Evolutionary conservation across 2,888 invertebrate genomes (phyloP).

Genomic region (Glomeris marginata): DNA sequence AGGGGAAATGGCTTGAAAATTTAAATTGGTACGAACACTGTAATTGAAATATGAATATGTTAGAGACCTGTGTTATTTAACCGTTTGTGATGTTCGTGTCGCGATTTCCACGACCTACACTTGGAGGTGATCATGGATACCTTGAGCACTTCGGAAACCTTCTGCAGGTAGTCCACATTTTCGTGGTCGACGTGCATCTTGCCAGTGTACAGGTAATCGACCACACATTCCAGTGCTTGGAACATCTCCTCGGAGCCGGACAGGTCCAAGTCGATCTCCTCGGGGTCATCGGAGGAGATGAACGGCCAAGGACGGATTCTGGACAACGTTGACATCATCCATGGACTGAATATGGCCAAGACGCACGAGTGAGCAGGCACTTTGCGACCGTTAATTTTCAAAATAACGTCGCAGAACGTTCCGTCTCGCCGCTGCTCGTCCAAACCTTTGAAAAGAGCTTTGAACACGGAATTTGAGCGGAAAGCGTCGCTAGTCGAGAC

Average conservation of each 20-base stretch:
- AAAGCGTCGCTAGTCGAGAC: too few species aligned
- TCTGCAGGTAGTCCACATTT: constrained; percentile 22
- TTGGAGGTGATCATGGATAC: too few species aligned
- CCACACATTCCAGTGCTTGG: constrained; percentile 23
- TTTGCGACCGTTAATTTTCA: constrained; percentile 25
- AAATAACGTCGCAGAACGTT: constrained; percentile 27
- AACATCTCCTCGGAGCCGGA: neutral
- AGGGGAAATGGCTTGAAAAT: too few species aligned
- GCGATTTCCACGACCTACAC: too few species aligned
- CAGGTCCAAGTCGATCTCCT: constrained; percentile 6
- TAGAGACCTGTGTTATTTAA: constrained; percentile 16
- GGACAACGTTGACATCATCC: constrained; percentile 10
- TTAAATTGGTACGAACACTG: too few species aligned
- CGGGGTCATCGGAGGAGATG: constrained; percentile 17
- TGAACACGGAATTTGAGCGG: too few species aligned
- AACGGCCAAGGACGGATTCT: too few species aligned
- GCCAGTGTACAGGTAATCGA: constrained; percentile 28
- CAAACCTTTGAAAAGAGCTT: constrained; percentile 13
- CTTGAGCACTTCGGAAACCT: constrained; percentile 26
- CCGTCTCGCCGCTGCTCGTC: constrained; percentile 23
- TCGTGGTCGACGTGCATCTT: constrained; percentile 19
- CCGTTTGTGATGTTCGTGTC: constrained; percentile 19
- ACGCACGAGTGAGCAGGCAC: constrained; percentile 28
- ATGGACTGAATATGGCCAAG: constrained; percentile 27
- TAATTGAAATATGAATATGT: too few species aligned